Conservation (phyloP, 1,140 invertebrate genomes). For the Dendroctonus valens region DNA sequence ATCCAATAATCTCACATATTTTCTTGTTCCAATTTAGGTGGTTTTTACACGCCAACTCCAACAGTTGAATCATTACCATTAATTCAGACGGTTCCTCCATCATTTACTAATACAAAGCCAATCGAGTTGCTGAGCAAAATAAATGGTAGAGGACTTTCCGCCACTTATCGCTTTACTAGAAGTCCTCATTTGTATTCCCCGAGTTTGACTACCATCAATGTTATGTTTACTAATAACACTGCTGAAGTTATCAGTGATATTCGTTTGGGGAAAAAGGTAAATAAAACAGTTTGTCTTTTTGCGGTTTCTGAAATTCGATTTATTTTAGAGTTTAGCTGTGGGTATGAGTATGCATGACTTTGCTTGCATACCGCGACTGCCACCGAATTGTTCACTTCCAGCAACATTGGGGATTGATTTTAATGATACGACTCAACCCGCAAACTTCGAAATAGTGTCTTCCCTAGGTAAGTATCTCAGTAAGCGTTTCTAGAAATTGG, state of each 20-base stretch:
- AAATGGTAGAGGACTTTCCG: conserved; percentile 69
- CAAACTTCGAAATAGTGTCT: conserved; percentile 74
- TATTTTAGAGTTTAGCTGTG: conserved; percentile 60
- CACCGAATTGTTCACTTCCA: conserved; percentile 59
- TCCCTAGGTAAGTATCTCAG: conserved; percentile 56
- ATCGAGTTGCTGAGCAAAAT: conserved; percentile 80
- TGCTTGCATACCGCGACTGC: conserved; percentile 63
- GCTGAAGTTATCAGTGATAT: conserved; percentile 71
- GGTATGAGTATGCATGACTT: conserved; percentile 85
- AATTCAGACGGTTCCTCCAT: conserved; percentile 62
- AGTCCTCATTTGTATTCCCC: conserved; percentile 83
- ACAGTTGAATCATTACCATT: conserved; percentile 34
- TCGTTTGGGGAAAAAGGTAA: conserved; percentile 70
- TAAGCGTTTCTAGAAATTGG: conserved; percentile 38
- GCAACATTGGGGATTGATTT: conserved; percentile 87
- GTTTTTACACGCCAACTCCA: conserved; percentile 67
- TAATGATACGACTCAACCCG: conserved; percentile 88
- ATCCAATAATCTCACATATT: neutral
- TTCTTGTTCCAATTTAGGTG: conserved; percentile 52
- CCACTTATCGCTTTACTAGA: conserved; percentile 75
- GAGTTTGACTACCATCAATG: conserved; percentile 80
- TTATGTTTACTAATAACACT: conserved; percentile 76
- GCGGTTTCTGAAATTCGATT: neutral
- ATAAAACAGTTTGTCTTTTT: conserved; percentile 8
- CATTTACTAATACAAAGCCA: conserved; percentile 61